Conservation (phyloP, 2,113 vertebrate genomes). For the Pampusana beccarii region DNA sequence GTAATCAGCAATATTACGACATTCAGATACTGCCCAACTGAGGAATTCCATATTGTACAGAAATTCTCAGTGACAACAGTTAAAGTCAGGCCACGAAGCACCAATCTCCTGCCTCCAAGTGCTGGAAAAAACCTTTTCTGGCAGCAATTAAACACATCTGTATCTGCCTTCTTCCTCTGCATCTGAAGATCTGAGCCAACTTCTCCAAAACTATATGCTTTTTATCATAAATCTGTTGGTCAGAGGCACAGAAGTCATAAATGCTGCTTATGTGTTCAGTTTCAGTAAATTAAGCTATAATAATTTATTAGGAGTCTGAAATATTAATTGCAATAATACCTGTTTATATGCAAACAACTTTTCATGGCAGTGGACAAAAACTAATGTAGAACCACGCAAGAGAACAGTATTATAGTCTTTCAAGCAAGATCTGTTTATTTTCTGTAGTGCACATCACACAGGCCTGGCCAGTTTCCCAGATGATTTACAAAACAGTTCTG, state of each 20-base stretch:
- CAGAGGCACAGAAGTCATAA: neutral
- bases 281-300: neutral
- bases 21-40: neutral
- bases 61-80: neutral
- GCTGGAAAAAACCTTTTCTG: neutral
- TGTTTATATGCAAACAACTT: neutral
- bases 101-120: neutral
- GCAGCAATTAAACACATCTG: neutral
- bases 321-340: neutral
- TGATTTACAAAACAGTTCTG: neutral
- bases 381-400: neutral
- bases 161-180: neutral
- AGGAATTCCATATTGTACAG: neutral
- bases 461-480: neutral
- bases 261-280: neutral
- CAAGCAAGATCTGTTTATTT: neutral
- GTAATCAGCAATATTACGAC: neutral
- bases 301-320: neutral
- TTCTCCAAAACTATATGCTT: neutral
- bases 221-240: neutral
- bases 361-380: neutral
- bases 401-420: neutral
- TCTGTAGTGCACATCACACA: neutral
- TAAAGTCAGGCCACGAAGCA: neutral
- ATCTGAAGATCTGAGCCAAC: neutral